A percentile compares a stretch with the other conserved stretches of the same genome.
Evolutionary conservation across 2,888 invertebrate genomes (phyloP).

Genomic region (Gastrophysa polygoni): DNA sequence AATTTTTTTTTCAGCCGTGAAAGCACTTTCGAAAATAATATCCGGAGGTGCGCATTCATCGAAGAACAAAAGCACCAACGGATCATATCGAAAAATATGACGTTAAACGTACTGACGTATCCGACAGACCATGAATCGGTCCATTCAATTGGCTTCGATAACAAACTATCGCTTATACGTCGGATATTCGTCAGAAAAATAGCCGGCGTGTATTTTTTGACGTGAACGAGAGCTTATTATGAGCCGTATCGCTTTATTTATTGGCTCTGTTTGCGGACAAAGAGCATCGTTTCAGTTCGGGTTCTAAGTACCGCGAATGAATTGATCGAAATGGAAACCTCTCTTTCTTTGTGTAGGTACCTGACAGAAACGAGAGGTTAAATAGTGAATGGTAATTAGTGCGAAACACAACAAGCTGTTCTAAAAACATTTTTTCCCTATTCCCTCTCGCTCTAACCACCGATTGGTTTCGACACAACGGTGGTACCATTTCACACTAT

Average conservation of each 20-base stretch:
- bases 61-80: slow-evolving; percentile 26
- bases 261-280: slow-evolving; percentile 26
- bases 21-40: slow-evolving; percentile 8
- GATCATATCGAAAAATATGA: slow-evolving; percentile 41
- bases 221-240: slow-evolving; percentile 29
- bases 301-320: slow-evolving; percentile 13
- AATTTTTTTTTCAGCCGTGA: neutral
- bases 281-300: slow-evolving; percentile 20
- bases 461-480: too few relatives aligned
- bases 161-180: slow-evolving; percentile 43
- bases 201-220: slow-evolving; percentile 24
- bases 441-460: too few relatives aligned
- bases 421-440: too few relatives aligned
- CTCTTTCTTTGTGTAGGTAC: too few relatives aligned
- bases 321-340: slow-evolving; percentile 20
- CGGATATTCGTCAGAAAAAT: slow-evolving; percentile 44
- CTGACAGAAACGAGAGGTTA: too few relatives aligned
- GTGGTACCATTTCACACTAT: too few relatives aligned
- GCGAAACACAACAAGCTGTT: too few relatives aligned
- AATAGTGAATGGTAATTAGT: too few relatives aligned
- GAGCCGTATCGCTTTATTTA: slow-evolving; percentile 30
- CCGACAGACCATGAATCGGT: slow-evolving; percentile 45
- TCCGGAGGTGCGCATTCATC: neutral
- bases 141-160: slow-evolving; percentile 39
- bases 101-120: slow-evolving; percentile 45